Base-by-base conservation (phyloP, 2,797 vertebrate species). In the Micromesistius poutassou region DNA sequence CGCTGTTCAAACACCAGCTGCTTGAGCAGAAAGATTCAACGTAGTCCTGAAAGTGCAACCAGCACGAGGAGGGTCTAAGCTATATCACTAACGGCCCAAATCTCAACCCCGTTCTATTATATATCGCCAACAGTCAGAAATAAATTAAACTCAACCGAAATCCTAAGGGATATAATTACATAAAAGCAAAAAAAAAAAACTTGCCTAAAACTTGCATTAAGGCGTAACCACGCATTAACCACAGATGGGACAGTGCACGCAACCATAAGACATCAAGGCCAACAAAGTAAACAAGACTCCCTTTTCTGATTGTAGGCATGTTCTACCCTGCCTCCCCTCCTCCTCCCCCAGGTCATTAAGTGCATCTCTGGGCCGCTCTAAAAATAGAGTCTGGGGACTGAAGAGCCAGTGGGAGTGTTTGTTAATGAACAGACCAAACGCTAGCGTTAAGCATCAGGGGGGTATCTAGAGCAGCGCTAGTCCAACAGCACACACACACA, bases 341-440 rank as follows among this genome's bases (percentile, higher is more conserved):
- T 80, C 86, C 80, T 87, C 79, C 78, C 82, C 77, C 83, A 55
- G 87, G 90, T 91, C 91, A 93, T 92, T 91, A 94, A 80, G 81
- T 88, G 86, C 85, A 87, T 90, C 81, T 92, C 90, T 91, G 87
- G 88, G 89, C 86, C 80, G 81, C 87, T 92, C 91, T 93, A 94
- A 92, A 93, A 93, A 94, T 94, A 94, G 92, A 86, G 87, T 80
- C 87, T 82, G 83, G 38, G 86, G 82, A 88, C 90, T 89, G 88
- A 90, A 93, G 87, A 88, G 89, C 90, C 90, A 86, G 91, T 88
- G 89, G 89, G 90, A 91, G 90, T 89, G 87, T 79, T 80, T 72
- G 76, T 85, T 93, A 93, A 93, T 92, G 91, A 94, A 92, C 89
- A 89, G 90, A 86, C 86, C 46, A 14, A 14, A 75, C 85, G 79